Percentiles rank a stretch among this genome's conserved stretches.
phyloP scores from a whole-genome alignment of 2,113 vertebrate genomes.

The Odobenus rosmarus region DNA sequence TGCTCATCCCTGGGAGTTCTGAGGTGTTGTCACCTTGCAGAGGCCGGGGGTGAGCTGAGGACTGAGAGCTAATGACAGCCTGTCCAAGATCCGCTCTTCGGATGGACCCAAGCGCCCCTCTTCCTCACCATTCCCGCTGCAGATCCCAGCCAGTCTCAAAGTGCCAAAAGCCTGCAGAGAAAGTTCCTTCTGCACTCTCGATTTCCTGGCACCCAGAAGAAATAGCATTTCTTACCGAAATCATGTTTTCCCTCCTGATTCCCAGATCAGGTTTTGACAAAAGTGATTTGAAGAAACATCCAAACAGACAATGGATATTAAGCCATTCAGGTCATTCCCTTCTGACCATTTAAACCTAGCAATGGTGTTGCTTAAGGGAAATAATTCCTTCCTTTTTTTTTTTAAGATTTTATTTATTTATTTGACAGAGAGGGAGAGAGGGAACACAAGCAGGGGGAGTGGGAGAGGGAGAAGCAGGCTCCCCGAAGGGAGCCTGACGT shows the following conservation, averaged over 20 bases:
- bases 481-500: no score
- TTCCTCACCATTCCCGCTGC: fast-evolving
- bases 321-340: not conserved
- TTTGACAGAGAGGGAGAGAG: no score
- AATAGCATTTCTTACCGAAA: not conserved
- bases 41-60: not conserved
- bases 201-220: not conserved
- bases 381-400: not conserved
- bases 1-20: not conserved
- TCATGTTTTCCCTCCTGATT: not conserved
- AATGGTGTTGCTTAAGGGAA: not conserved
- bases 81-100: not conserved
- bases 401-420: no score
- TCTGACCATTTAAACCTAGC: not conserved
- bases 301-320: not conserved
- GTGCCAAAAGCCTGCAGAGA: not conserved
- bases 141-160: not conserved
- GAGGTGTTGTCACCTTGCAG: not conserved
- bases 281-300: not conserved
- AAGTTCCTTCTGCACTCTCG: not conserved
- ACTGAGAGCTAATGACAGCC: no score
- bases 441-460: no score
- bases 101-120: fast-evolving
- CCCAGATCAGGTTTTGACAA: not conserved
- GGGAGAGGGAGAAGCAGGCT: no score